These are phyloP conservation scores for Plagiodera versicolora DNA, from an alignment of 2,888 invertebrate species.

Conservation along the genomic window DNA sequence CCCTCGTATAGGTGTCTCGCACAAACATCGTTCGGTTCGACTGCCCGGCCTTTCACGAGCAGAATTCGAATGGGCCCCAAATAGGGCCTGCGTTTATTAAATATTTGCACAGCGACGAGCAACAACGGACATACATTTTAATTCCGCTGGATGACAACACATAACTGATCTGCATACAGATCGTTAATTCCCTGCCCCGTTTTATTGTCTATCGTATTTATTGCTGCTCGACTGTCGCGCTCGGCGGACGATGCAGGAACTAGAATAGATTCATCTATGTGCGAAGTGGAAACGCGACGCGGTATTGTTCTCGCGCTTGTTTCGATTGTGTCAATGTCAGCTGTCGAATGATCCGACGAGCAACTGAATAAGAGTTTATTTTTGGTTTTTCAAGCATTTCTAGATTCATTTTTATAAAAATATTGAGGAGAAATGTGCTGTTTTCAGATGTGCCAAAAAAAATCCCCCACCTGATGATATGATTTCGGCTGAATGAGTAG, in stretches of 20 bases:
- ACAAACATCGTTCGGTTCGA: neutral
- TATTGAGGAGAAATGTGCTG: no score
- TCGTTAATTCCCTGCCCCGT: conserved; percentile 21
- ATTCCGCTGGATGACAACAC: conserved; percentile 32
- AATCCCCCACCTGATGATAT: no score
- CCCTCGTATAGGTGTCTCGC: no score
- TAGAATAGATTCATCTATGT: neutral
- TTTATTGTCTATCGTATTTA: neutral
- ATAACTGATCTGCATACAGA: conserved; percentile 35
- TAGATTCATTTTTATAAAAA: no score
- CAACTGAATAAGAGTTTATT: no score
- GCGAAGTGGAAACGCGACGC: no score
- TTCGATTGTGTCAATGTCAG: no score
- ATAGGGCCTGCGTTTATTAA: conserved; percentile 24
- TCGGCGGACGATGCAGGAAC: neutral
- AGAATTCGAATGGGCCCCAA: conserved; percentile 19
- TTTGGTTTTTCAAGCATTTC: no score
- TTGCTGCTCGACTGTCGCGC: neutral
- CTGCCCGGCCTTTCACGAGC: neutral
- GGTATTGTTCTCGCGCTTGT: no score
- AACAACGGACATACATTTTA: conserved; percentile 30
- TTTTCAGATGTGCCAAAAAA: no score
- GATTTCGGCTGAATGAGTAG: no score
- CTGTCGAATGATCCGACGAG: no score
- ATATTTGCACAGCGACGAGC: conserved; percentile 29